Evolutionary conservation across 1,140 invertebrate species (phyloP), one percentile per base, ranked within the genome.

Genomic region (Apis laboriosa): DNA sequence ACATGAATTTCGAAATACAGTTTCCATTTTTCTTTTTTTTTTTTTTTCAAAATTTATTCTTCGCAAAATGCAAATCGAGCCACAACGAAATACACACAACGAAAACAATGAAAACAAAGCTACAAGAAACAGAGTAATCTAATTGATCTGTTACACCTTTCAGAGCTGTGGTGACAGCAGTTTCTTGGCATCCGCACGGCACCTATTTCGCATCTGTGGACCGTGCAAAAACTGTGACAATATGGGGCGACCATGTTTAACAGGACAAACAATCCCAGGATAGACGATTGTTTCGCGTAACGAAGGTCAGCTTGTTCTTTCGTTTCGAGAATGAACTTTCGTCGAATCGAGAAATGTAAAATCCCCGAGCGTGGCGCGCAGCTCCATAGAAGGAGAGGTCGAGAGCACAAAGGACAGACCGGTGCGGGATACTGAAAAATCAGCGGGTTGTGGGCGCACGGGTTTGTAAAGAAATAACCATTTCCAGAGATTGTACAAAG

Each of bases 171-270:
- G 97, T 99, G 71, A 97, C 97, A 77, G 98, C 98, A 24, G 98
- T 98, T 84, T 96, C 97, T 15, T 99, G 98, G 98, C 97, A 98
- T 93, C 97, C 98, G 4, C 97, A 97, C 91, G 97, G 97, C 34
- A 96, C 96, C 68, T 96, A 96, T 75, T 94, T 99, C 64, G 96
- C 98, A n/a, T 98, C 97, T 77, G 98, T 98, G 86, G 98, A 99
- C 92, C 96, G 97, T 86, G 95, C 96, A 83, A 98, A 97, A 92
- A 97, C 97, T 86, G 97, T 97, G 58, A 95, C 98, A 70, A 95
- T 99, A 74, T 99, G 98, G 98, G 96, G 96, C n/a, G 96, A 97
- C 86, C 88, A 93, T 61, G 92, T 93, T 85, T 94, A 90, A 94
- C 84, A 91, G 77, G 88, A 90, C n/a, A 83, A 90, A 80, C 86